Conservation (phyloP, 2,888 invertebrate species). For the Sarcophaga rosellei region DNA sequence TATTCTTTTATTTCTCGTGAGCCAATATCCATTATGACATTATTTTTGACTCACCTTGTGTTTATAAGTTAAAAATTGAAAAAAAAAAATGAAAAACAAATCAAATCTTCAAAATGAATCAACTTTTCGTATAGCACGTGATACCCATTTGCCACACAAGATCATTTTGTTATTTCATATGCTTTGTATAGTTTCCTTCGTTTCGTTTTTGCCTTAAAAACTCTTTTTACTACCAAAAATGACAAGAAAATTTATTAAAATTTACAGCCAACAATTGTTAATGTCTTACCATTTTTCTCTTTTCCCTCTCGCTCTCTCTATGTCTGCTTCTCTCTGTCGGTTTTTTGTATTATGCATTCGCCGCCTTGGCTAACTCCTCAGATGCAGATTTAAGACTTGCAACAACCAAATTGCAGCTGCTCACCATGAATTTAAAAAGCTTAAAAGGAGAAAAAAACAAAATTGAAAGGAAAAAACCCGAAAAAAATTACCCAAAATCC, state of each 20-base stretch:
- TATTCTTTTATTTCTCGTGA: no score
- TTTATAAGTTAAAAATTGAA: neutral
- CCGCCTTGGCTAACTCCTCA: constrained; percentile 1
- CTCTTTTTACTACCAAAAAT: constrained; percentile 37
- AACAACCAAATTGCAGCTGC: constrained; percentile 62
- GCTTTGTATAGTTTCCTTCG: neutral
- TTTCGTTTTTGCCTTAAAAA: no score
- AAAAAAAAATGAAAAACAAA: neutral
- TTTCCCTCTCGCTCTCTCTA: neutral
- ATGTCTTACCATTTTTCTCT: constrained; percentile 22
- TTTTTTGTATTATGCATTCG: neutral
- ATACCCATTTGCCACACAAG: constrained; percentile 42
- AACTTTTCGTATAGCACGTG: constrained; percentile 40
- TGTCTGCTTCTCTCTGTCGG: constrained; percentile 4
- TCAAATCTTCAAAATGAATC: neutral
- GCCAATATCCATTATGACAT: neutral
- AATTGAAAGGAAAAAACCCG: constrained; percentile 11
- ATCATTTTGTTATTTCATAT: constrained; percentile 41
- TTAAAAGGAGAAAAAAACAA: constrained; percentile 27
- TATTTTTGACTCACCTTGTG: constrained; percentile 10
- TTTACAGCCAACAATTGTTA: constrained; percentile 56
- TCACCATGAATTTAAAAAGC: constrained; percentile 64
- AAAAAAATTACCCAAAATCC: neutral
- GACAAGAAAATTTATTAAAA: constrained; percentile 63
- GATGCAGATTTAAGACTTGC: constrained; percentile 41